Percentiles rank a stretch among this genome's conserved stretches.
Conservation (phyloP, 2,113 vertebrate genomes). For the Poicephalus meyeri region DNA sequence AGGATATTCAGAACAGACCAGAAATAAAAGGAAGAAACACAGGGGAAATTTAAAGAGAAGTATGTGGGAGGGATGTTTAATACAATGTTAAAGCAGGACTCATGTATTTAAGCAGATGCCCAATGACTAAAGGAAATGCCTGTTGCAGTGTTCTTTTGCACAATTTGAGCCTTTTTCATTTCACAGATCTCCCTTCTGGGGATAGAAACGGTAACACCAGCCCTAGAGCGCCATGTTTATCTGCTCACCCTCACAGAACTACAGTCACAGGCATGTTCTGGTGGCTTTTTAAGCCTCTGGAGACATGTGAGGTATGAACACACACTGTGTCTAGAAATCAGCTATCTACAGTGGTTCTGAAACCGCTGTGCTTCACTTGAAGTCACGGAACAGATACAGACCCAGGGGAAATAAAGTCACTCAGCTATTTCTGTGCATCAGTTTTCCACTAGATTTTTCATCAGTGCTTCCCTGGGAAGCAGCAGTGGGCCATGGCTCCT, state of each 20-base stretch:
- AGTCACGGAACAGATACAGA: background rate
- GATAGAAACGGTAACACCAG: background rate
- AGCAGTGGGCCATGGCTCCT: background rate
- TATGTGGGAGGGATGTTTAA: background rate
- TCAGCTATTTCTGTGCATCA: background rate
- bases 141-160: background rate
- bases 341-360: accelerated
- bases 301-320: background rate
- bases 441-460: background rate
- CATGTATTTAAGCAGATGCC: background rate
- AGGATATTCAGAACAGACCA: background rate
- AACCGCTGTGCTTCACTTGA: background rate
- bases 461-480: background rate
- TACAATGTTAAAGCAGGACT: background rate
- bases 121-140: background rate
- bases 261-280: background rate
- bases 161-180: background rate
- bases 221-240: background rate
- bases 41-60: background rate
- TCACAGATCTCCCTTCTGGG: background rate
- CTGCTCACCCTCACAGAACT: background rate
- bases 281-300: background rate
- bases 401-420: background rate
- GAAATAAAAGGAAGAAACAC: background rate
- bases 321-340: background rate